These are phyloP conservation scores for Drosophila planitibia DNA, from an alignment of 2,888 invertebrate species.

Conservation along the genomic window DNA sequence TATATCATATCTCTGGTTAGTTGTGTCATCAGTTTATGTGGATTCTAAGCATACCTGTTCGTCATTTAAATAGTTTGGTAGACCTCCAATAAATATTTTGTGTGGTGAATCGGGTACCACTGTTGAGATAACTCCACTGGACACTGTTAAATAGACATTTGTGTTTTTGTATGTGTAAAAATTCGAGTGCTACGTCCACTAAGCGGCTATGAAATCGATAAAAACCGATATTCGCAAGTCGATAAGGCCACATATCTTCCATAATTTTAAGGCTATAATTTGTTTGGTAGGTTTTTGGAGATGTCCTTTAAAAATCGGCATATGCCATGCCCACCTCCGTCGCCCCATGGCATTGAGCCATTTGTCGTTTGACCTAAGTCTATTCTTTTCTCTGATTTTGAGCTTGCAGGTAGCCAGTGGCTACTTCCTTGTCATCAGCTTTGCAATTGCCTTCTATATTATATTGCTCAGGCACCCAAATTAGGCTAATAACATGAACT, in stretches of 20 bases:
- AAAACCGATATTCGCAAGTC: too few species aligned
- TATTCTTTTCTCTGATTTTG: not conserved
- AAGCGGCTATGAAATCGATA: too few species aligned
- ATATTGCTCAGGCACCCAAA: too few species aligned
- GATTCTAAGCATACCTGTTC: constrained; percentile 92
- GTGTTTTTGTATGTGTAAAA: not conserved
- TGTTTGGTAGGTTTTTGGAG: too few species aligned
- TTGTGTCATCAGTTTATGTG: not conserved
- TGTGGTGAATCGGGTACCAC: constrained; percentile 99
- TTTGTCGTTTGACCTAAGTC: not conserved
- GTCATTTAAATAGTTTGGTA: constrained; percentile 99
- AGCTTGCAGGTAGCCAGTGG: not conserved
- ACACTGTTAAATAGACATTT: constrained; percentile 48
- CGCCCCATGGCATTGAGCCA: too few species aligned
- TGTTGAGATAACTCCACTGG: constrained; percentile 93
- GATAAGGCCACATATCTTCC: too few species aligned
- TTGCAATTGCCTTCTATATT: too few species aligned
- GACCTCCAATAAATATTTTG: constrained; percentile 99
- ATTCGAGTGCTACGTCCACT: too few species aligned
- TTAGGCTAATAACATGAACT: too few species aligned
- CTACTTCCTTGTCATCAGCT: not conserved
- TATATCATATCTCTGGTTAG: not conserved
- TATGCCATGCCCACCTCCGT: too few species aligned
- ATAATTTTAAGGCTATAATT: too few species aligned
- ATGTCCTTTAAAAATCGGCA: too few species aligned